Percentiles rank a stretch among this genome's conserved stretches.
Evolutionary conservation across 1,140 invertebrate genomes (phyloP).

Genomic region (Pogonognathellus flavescens): DNA sequence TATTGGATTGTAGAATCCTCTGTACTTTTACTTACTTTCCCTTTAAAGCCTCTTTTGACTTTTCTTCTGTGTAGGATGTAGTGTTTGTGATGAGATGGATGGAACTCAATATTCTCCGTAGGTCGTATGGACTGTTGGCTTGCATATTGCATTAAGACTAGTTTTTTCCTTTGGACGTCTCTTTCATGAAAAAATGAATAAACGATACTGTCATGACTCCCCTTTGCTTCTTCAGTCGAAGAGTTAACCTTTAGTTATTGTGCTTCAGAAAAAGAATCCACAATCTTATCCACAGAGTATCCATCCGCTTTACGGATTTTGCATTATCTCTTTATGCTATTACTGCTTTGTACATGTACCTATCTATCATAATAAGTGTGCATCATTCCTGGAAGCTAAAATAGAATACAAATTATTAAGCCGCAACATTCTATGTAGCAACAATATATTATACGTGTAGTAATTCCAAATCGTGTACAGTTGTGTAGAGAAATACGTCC

Average conservation of each 20-base stretch:
- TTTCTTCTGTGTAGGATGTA: neutral
- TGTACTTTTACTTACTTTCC: neutral
- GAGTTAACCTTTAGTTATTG: constrained; percentile 43
- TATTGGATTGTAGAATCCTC: neutral
- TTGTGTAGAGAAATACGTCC: too few relatives aligned
- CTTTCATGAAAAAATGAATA: constrained; percentile 46
- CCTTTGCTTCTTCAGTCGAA: constrained; percentile 28
- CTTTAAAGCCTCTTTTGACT: constrained; percentile 9
- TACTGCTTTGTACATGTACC: too few relatives aligned
- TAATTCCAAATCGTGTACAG: too few relatives aligned
- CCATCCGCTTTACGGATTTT: constrained; percentile 36
- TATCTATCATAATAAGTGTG: too few relatives aligned
- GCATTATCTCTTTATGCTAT: constrained; percentile 18
- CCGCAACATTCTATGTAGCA: too few relatives aligned
- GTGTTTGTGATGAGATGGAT: constrained; percentile 23
- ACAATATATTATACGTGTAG: too few relatives aligned
- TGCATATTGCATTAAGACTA: constrained; percentile 42
- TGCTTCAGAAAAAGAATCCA: constrained; percentile 29
- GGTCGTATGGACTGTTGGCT: constrained; percentile 4
- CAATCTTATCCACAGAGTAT: neutral
- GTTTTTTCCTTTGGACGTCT: constrained; percentile 26
- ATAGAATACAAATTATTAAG: too few relatives aligned
- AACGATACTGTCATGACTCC: constrained; percentile 47
- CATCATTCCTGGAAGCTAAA: too few relatives aligned
- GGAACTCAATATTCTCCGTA: constrained; percentile 31